Evolutionary conservation across 1,140 invertebrate genomes (phyloP).

Genomic region (Drosophila tropicalis): DNA sequence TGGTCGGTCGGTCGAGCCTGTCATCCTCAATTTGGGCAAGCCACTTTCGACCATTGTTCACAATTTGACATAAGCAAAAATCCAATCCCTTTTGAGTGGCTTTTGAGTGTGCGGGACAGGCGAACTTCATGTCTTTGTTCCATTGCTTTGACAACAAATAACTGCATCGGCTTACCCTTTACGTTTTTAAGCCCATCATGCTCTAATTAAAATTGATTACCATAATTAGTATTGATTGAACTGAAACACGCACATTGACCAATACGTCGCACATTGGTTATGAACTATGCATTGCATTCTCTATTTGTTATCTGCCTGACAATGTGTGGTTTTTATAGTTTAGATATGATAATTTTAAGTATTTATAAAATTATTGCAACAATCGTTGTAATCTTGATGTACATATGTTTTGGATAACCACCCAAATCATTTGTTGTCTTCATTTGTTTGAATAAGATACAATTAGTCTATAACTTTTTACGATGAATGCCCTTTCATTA

Average conservation of each 20-base stretch:
- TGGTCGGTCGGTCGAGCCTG: constrained; percentile 41
- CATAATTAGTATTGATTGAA: constrained; percentile 76
- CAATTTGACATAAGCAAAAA: constrained; percentile 78
- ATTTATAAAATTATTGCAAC: no score
- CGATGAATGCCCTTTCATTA: no score
- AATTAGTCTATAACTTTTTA: no score
- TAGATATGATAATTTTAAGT: no score
- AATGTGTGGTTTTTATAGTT: no score
- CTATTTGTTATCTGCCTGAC: no score
- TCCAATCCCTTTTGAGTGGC: constrained; percentile 44
- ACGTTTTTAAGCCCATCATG: constrained; percentile 20
- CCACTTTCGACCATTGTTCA: constrained; percentile 72
- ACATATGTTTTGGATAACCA: no score
- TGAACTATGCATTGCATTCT: background rate
- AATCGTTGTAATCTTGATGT: no score
- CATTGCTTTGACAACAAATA: constrained; percentile 66
- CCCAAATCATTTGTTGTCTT: no score
- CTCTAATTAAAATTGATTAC: constrained; percentile 81
- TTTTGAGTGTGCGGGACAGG: constrained; percentile 26
- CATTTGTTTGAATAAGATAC: no score
- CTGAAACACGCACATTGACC: constrained; percentile 60
- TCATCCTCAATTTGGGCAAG: constrained; percentile 72
- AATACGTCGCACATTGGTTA: constrained; percentile 22
- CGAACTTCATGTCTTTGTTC: constrained; percentile 59
- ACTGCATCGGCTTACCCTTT: constrained; percentile 54